Evolutionary conservation across 2,888 invertebrate species (phyloP).

Genomic region (Acleris holmiana): DNA sequence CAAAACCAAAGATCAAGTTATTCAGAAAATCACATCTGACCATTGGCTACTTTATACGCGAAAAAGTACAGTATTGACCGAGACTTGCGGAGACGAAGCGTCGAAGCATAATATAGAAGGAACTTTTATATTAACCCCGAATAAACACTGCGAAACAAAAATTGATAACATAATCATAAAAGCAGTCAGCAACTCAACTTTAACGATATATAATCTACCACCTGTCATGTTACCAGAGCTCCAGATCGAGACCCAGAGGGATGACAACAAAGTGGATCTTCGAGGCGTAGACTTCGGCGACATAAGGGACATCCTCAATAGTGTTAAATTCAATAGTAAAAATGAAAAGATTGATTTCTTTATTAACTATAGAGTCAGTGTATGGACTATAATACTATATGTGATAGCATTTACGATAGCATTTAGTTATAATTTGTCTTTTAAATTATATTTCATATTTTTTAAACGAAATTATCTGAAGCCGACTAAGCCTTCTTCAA

Average conservation of each 20-base stretch:
- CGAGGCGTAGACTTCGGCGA: slow-evolving; percentile 11
- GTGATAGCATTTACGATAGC: no score
- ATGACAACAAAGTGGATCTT: slow-evolving; percentile 3
- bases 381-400: slow-evolving; percentile 5
- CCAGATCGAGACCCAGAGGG: neutral
- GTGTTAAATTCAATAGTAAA: neutral
- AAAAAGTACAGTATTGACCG: neutral
- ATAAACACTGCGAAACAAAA: slow-evolving; percentile 4
- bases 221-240: slow-evolving; percentile 7
- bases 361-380: neutral
- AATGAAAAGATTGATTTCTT: neutral
- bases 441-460: slow-evolving; percentile 7
- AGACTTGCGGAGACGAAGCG: slow-evolving; percentile 14
- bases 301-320: slow-evolving; percentile 1
- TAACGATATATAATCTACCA: neutral
- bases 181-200: neutral
- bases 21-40: slow-evolving; percentile 3
- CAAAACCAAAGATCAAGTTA: slow-evolving; percentile 2
- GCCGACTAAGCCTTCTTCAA: slow-evolving; percentile 6
- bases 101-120: slow-evolving; percentile 13
- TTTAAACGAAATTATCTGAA: slow-evolving; percentile 12
- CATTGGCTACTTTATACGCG: neutral
- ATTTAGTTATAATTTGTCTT: neutral
- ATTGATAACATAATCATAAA: neutral
- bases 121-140: slow-evolving; percentile 14